phyloP scores from a whole-genome alignment of 1,140 invertebrate genomes.

The Hylaeus anthracinus region DNA sequence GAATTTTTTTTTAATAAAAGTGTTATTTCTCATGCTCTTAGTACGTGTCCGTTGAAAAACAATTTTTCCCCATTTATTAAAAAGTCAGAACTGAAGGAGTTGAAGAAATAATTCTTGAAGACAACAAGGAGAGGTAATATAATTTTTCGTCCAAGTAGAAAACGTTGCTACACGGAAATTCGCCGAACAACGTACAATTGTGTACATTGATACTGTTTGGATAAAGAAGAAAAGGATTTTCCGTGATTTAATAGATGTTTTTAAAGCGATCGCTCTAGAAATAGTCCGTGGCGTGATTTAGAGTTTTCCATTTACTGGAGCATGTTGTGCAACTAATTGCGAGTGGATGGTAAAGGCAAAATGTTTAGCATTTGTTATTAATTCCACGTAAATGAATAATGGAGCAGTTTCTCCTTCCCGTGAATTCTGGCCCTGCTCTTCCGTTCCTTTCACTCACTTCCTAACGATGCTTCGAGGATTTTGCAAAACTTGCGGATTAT shows the following conservation, averaged over 20 bases:
- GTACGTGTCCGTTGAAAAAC: no score
- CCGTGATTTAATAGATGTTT: background rate
- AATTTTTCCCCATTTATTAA: no score
- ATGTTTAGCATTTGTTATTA: conserved; percentile 41
- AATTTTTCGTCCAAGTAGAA: no score
- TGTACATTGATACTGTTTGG: no score
- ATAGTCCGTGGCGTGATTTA: background rate
- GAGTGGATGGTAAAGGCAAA: conserved; percentile 17
- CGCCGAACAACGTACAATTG: no score
- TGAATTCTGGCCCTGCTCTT: conserved; percentile 14
- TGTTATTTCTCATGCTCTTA: no score
- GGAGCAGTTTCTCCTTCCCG: conserved; percentile 34
- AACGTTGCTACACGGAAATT: no score
- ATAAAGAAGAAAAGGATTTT: background rate
- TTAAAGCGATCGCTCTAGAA: background rate
- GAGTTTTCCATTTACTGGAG: background rate
- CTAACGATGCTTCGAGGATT: conserved; percentile 13
- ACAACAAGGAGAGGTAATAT: no score
- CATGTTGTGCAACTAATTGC: conserved; percentile 27
- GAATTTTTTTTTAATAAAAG: no score
- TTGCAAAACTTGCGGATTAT: conserved; percentile 16
- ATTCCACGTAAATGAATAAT: conserved; percentile 35
- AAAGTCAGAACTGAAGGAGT: no score
- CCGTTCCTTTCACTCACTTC: conserved; percentile 35
- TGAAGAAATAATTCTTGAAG: no score